Evolutionary conservation across 2,113 vertebrate species (phyloP).

Genomic region (Crotalus tigris): DNA sequence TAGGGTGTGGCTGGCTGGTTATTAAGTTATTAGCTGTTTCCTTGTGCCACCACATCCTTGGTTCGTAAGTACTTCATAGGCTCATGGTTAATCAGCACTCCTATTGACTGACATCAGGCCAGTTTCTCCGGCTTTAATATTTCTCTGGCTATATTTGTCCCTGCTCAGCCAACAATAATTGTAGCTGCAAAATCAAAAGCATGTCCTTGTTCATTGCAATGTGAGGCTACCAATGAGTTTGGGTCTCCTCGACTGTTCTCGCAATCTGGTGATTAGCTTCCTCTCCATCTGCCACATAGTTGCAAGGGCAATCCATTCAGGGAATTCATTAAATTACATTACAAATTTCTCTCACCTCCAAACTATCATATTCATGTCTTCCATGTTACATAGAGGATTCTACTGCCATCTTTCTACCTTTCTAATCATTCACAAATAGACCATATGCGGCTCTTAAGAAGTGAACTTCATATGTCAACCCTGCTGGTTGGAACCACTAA

Average conservation of each 20-base stretch:
- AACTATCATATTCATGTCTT: not conserved
- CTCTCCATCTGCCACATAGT: not conserved
- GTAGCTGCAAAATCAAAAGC: not conserved
- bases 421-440: not conserved
- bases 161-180: not conserved
- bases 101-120: not conserved
- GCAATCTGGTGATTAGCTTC: not conserved
- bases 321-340: not conserved
- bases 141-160: not conserved
- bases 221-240: too few species aligned
- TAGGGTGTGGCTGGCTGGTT: not conserved
- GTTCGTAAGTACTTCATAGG: not conserved
- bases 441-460: not conserved
- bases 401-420: not conserved
- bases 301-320: not conserved
- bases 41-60: not conserved
- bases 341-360: not conserved
- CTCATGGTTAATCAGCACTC: not conserved
- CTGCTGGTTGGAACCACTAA: not conserved
- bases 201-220: not conserved
- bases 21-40: not conserved
- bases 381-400: not conserved
- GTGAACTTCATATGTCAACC: not conserved
- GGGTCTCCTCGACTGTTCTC: not conserved
- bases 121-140: not conserved